Base-by-base conservation (phyloP, 2,888 invertebrate species). In the Spilarctia lutea region DNA sequence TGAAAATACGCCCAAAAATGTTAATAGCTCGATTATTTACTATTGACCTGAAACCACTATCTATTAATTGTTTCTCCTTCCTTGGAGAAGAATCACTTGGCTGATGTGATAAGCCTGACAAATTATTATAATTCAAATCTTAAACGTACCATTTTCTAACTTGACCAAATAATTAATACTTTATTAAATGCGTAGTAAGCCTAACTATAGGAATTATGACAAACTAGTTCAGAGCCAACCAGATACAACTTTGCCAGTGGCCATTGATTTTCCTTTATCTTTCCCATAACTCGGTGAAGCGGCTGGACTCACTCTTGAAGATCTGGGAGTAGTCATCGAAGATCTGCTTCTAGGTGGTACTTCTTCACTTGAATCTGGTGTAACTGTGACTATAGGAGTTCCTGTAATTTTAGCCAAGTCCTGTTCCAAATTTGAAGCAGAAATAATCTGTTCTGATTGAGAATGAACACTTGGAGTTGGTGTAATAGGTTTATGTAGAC, bases 181-280 rank as follows among this genome's bases (percentile, higher is more conserved):
- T 67, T 42, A 56, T 68, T 72, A 65, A 71, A 65, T 67, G 66
- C 72, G 30, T 30, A 67, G 35, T 56, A 7, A 35, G 60, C 3
- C 13, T 20, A 35, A 20, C 16, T 60, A 66, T 30, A 30, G 27
- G 10, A 42, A 60, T 42, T 16, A 30, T 24, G 42, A 39, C n/a
- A 33, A 27, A 30, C 13, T 42, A 24, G 18, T 66, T 94, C 96
- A 98, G 73, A 98, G 96, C 98, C 98, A 98, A 2, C 98, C 98
- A 27, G 97, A 97, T 78, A 97, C 96, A 80, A 97, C 96, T 92
- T 97, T 97, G 0, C 98, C 98, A 0, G 97, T 97, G 1, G 97
- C 97, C 87, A 97, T 97, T 4, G 98, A 98, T 88, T 97, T 97
- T 20, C 98, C 98, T 75, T 96, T 96, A 75, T 96, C 96, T 52